Base-by-base conservation (phyloP, 2,888 invertebrate species). In the Drosophila anomelani region DNA sequence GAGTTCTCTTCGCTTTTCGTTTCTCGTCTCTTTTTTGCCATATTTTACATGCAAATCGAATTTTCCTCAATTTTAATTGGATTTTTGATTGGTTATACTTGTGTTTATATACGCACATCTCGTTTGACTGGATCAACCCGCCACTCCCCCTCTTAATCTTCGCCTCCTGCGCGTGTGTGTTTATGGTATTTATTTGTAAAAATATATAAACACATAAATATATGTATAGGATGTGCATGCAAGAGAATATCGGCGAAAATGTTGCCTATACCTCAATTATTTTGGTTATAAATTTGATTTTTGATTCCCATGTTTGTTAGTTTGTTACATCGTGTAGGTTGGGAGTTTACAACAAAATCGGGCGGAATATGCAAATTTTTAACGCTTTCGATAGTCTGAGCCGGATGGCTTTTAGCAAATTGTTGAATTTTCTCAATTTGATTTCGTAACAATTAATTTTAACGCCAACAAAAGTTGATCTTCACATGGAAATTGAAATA, bases 1-100 rank as follows among this genome's bases (percentile, higher is more conserved):
- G 51, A 46, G 55, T 36, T 55, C 75, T 59, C 62, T 47, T 12
- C 59, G 55, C 56, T 66, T 23, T 23, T 59, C 57, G 67, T 49
- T 56, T 60, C 68, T 51, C 60, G 71, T 68, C 75, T 75, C 74
- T 60, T 64, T 77, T 76, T 70, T 72, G 63, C 86, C 86, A 89
- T 91, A 90, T 91, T 91, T 91, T 90, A 91, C 91, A 91, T 91
- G 90, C 90, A 91, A 91, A 91, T 91, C 91, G 91, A 91, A 91
- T 91, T 91, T 91, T 90, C 85, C 91, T 88, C 91, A 91, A 91
- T 91, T 91, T 91, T 91, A 91, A 91, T 91, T 91, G 91, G 91
- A 91, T 91, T 91, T 91, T 91, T 91, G 91, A 91, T 91, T 91
- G 91, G 90, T 91, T 91, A 88, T 85, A 86, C 85, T 86, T 86